Conservation (phyloP, 2,797 vertebrate species). For the Acanthopagrus latus region DNA sequence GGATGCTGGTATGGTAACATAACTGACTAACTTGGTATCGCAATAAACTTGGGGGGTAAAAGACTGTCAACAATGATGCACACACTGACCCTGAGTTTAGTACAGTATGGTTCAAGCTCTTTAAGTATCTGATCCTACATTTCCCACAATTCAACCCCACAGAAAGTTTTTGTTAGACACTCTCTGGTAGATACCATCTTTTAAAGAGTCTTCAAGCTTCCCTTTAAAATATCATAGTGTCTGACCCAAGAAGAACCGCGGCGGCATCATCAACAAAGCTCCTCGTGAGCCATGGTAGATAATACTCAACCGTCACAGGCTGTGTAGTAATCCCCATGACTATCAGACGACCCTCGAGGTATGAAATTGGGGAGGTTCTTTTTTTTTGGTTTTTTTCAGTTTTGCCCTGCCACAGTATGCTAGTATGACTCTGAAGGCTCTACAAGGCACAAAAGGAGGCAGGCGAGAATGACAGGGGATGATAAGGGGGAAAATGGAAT, state of each 20-base stretch:
- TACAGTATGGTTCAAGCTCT: background rate
- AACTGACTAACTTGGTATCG: background rate
- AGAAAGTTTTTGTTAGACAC: background rate
- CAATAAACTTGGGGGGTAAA: background rate
- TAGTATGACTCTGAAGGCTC: background rate
- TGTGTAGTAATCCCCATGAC: background rate
- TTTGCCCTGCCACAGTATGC: background rate
- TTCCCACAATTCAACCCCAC: background rate
- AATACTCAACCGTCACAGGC: background rate
- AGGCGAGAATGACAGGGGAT: background rate
- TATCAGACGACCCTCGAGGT: background rate
- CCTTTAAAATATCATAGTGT: background rate
- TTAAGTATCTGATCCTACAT: background rate
- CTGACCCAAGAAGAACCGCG: background rate
- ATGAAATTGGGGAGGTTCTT: background rate
- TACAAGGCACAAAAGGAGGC: background rate
- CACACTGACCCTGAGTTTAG: too few relatives aligned
- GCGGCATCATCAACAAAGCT: slow-evolving; percentile 1
- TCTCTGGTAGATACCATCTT: background rate
- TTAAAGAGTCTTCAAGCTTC: background rate
- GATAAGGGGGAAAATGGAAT: background rate
- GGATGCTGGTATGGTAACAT: too few relatives aligned
- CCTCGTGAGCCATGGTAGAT: background rate
- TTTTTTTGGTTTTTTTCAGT: background rate
- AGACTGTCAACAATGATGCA: background rate